phyloP scores from a whole-genome alignment of 2,113 vertebrate genomes.

The Dicerorhinus sumatrensis region DNA sequence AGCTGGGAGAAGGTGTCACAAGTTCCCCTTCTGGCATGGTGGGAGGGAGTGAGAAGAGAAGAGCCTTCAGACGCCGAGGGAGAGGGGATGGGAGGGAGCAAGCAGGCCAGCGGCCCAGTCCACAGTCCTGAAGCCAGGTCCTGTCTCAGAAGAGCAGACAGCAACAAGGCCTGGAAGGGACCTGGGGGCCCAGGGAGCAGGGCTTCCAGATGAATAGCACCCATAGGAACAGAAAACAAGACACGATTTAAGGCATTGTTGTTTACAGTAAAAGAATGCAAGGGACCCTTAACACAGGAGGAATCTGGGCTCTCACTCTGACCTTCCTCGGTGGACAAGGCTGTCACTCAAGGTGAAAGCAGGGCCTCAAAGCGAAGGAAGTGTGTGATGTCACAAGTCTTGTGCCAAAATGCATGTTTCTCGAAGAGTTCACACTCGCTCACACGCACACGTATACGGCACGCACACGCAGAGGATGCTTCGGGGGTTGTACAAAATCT shows the following conservation, averaged over 20 bases:
- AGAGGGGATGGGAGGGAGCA: slow-evolving; percentile 29
- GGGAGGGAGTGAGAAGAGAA: neutral
- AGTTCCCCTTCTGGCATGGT: neutral
- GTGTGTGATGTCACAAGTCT: slow-evolving; percentile 67
- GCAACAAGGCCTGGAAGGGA: slow-evolving; percentile 52
- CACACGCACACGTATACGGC: slow-evolving; percentile 72
- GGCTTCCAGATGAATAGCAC: slow-evolving; percentile 78
- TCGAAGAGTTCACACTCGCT: slow-evolving; percentile 83
- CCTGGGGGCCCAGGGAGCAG: slow-evolving; percentile 38
- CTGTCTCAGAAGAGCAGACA: slow-evolving; percentile 31
- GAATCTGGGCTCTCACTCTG: slow-evolving; percentile 68
- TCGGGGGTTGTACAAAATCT: slow-evolving; percentile 86
- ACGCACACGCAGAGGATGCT: slow-evolving; percentile 57
- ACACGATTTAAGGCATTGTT: slow-evolving; percentile 79
- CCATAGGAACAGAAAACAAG: slow-evolving; percentile 77
- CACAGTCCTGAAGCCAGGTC: slow-evolving; percentile 14
- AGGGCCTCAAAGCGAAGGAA: slow-evolving; percentile 73
- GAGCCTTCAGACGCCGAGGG: neutral
- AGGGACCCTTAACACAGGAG: slow-evolving; percentile 68
- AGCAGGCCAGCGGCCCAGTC: slow-evolving; percentile 33
- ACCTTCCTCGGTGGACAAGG: slow-evolving; percentile 59
- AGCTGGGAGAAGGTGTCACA: slow-evolving; percentile 11
- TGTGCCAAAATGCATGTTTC: slow-evolving; percentile 90
- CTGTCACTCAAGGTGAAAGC: slow-evolving; percentile 57
- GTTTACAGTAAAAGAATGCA: slow-evolving; percentile 79